Percentiles rank a stretch among this genome's conserved stretches.
These are phyloP conservation scores for Ypsolopha sequella DNA, from an alignment of 2,888 invertebrate species.

Conservation along the genomic window DNA sequence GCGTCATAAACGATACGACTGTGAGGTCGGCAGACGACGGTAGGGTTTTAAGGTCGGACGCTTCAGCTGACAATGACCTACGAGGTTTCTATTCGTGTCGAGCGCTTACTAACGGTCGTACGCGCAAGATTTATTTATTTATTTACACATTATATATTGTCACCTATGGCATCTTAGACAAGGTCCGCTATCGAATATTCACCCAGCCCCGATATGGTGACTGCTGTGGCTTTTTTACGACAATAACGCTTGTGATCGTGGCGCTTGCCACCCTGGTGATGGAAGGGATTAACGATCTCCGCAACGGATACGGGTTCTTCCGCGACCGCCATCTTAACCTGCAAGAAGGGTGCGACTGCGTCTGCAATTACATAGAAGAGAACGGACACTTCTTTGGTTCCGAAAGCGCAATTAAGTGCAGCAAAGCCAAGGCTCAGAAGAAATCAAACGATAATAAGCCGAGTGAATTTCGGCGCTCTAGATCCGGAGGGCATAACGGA, in stretches of 20 bases:
- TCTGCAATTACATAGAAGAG: conserved; percentile 46
- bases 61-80: conserved; percentile 36
- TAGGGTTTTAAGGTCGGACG: conserved; percentile 37
- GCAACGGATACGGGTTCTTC: conserved; percentile 51
- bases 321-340: conserved; percentile 46
- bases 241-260: conserved; percentile 34
- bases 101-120: conserved; percentile 31
- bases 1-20: conserved; percentile 21
- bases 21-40: conserved; percentile 40
- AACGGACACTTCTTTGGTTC: conserved; percentile 35
- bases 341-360: conserved; percentile 45
- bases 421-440: conserved; percentile 39
- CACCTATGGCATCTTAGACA: conserved; percentile 53
- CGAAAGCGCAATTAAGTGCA: conserved; percentile 30
- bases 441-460: conserved; percentile 30
- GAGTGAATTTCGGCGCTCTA: conserved; percentile 33
- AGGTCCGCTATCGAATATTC: conserved; percentile 31
- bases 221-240: conserved; percentile 42
- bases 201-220: conserved; percentile 38
- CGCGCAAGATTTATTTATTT: no score
- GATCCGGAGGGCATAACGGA: conserved; percentile 39
- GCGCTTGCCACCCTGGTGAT: conserved; percentile 43
- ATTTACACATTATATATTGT: no score
- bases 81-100: conserved; percentile 57
- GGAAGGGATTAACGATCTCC: conserved; percentile 48